Evolutionary conservation across 2,888 invertebrate species (phyloP), one percentile per base, ranked within the genome.

Genomic region (Andrena bicolor): DNA sequence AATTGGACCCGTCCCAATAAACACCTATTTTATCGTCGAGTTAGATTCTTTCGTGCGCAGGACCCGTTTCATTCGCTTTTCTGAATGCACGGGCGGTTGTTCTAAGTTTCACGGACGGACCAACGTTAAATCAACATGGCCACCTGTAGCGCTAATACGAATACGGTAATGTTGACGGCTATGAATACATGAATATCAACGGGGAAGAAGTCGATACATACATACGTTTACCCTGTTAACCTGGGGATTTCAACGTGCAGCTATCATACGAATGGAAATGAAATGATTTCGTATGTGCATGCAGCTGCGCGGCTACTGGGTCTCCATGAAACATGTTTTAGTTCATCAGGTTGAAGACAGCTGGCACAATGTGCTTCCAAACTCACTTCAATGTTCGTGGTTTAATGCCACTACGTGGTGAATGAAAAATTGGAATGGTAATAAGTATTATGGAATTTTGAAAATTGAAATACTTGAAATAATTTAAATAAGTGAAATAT

Each of bases 111-210:
- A 81, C 80, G 76, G 68, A 69, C 76, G 68, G 75, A 28, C 61
- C 68, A 66, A 79, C 68, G 73, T 80, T 76, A 81, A 83, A 83
- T 87, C 79, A 85, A 87, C 79, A 81, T 64, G 75, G 64, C 81
- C 87, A 87, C 87, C 87, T 87, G 86, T 87, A 79, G 85, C 87
- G 79, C 81, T 87, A 87, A 87, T 83, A 84, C 76, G 79, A 80
- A 76, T 75, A 84, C 83, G 71, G 85, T 83, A 85, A 87, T 80
- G 74, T 79, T 83, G 72, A 73, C 66, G 70, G 76, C 81, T 82
- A 78, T 78, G 83, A 82, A 76, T 82, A 82, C 49, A 85, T 82
- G 80, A 83, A 83, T 85, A 83, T 75, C 87, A 85, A 77, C 71
- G 58, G 60, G 65, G 80, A 80, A 80, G 80, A 80, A 80, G 71